Conservation (phyloP, 2,888 invertebrate genomes). For the Lycophotia porphyrea region DNA sequence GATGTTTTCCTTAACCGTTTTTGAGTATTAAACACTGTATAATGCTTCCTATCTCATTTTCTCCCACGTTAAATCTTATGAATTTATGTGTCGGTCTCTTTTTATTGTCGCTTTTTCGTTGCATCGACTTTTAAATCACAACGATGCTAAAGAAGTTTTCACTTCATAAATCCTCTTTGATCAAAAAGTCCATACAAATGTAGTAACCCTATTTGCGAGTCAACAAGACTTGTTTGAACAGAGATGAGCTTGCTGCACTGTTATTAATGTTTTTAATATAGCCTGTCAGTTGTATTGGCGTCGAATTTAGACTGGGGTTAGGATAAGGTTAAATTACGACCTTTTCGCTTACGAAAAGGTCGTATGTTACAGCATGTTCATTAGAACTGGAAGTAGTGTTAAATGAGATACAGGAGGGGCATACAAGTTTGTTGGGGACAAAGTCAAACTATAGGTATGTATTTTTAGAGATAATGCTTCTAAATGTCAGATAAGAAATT, state of each 20-base stretch:
- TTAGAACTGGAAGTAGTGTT: neutral
- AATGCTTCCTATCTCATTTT: no score
- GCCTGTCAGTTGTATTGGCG: conserved; percentile 2
- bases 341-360: neutral
- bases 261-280: conserved; percentile 26
- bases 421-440: neutral
- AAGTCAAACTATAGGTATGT: neutral
- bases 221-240: conserved; percentile 37
- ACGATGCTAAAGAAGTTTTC: no score
- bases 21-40: no score
- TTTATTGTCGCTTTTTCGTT: no score
- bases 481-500: neutral
- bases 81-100: no score
- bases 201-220: conserved; percentile 10
- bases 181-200: no score
- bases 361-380: neutral
- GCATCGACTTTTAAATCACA: no score
- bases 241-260: conserved; percentile 26
- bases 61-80: no score
- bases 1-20: no score
- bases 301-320: neutral
- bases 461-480: neutral
- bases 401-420: neutral
- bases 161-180: no score
- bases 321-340: neutral